Evolutionary conservation across 2,888 invertebrate genomes (phyloP).

Genomic region (Rhynchonema sp.): DNA sequence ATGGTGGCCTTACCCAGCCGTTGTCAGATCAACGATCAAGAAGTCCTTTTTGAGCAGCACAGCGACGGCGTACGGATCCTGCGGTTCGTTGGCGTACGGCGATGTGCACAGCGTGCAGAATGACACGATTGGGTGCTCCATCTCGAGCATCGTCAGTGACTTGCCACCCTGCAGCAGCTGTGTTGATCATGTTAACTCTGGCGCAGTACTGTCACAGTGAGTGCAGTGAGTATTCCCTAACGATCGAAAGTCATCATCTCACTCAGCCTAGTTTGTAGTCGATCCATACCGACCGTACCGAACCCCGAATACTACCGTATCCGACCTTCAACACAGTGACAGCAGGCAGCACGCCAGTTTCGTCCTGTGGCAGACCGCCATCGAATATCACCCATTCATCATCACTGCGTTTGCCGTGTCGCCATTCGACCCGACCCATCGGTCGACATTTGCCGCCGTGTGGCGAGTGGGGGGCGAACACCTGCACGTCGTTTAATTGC

Average conservation of each 20-base stretch:
- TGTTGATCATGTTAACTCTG: no score
- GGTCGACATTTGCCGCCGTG: constrained; percentile 36
- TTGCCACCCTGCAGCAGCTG: constrained; percentile 12
- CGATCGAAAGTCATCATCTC: no score
- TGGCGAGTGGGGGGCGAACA: not conserved
- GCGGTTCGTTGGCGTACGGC: constrained; percentile 59
- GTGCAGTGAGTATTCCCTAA: no score
- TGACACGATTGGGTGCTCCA: constrained; percentile 94
- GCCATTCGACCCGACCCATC: constrained; percentile 87
- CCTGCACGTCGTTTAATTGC: not conserved
- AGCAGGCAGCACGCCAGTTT: constrained; percentile 33
- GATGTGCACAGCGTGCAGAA: constrained; percentile 87
- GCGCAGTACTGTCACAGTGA: no score
- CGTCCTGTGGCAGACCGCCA: constrained; percentile 23
- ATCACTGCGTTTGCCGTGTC: constrained; percentile 28
- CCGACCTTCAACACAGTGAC: constrained; percentile 17
- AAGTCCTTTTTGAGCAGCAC: constrained; percentile 91
- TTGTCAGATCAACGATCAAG: constrained; percentile 85
- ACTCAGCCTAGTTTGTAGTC: no score
- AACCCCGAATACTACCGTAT: no score
- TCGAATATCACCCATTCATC: constrained; percentile 5
- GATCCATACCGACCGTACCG: no score
- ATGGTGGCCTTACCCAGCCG: constrained; percentile 47
- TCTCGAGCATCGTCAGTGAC: constrained; percentile 58
- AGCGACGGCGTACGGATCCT: constrained; percentile 92